Evolutionary conservation across 2,113 vertebrate species (phyloP).

Genomic region (Charadrius vociferus): DNA sequence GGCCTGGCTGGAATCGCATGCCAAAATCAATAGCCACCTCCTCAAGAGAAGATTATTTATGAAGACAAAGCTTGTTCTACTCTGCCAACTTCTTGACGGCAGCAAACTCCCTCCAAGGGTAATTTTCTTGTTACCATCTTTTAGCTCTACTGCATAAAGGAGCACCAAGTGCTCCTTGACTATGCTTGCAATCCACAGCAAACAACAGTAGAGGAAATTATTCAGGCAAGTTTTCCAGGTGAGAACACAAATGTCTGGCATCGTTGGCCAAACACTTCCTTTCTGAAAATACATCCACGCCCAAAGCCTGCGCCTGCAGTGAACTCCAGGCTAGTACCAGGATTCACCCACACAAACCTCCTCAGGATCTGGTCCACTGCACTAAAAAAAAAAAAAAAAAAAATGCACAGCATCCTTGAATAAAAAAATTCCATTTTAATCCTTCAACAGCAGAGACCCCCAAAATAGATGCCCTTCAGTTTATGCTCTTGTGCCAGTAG

Average conservation of each 20-base stretch:
- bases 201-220: neutral
- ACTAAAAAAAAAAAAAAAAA: neutral
- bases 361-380: neutral
- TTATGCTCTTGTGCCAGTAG: neutral
- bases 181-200: neutral
- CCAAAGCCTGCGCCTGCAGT: neutral
- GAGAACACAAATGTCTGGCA: rapidly evolving
- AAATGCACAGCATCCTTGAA: neutral
- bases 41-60: neutral
- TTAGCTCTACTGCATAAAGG: neutral
- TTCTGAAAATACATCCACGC: neutral
- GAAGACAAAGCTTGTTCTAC: neutral
- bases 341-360: neutral
- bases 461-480: neutral
- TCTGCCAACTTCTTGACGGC: neutral
- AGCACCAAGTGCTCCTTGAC: neutral
- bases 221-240: neutral
- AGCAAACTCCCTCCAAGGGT: neutral
- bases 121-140: neutral
- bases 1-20: rapidly evolving
- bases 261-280: neutral
- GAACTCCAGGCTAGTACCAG: neutral
- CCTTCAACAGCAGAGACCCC: neutral
- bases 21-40: neutral
- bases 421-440: neutral